Evolutionary conservation across 2,888 invertebrate genomes (phyloP), one percentile per base, ranked within the genome.

Genomic region (Microctonus hyperodae): DNA sequence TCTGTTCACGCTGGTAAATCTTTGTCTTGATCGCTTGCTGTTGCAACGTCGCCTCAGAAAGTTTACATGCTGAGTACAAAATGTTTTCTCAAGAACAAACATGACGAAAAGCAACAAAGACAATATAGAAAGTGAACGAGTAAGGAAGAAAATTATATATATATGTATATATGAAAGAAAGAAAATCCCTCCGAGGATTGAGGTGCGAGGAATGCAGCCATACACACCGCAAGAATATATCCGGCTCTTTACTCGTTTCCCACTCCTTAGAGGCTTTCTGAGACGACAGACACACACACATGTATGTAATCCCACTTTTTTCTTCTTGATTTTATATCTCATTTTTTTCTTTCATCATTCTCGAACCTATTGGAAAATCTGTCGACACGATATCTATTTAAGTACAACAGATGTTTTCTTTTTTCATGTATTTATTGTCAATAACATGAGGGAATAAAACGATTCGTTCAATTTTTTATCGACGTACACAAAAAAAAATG

Each of bases 51-150:
- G 53, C 63, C 53, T 23, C 31, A 23, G 69, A 67, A 65, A 73
- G 73, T 77, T 78, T 74, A 76, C 74, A 75, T 72, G 71, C 70
- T 69, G 67, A 67, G 60, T 74, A 75, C 75, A 76, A 76, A 76
- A 73, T 76, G 74, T 77, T 77, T 74, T 74, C 69, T 40, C 23
- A 20, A 23, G 51, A 50, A 51, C 51, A 61, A 61, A 51, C 23
- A 51, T 35, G 44, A 44, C 44, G 16, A 35, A 61, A 51, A 13
- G 20, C 35, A 51, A 51, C 61, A 50, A 50, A 61, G 28, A 51
- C 51, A 9, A 13, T 33, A 6, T 20, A 56, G 20, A 16, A 33
- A 35, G 11, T 2, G 31, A 56, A 16, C n/a, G 16, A n/a, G 44
- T 7, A 20, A 55, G 33, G 50, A 9, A 55, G 37, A 28, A 59